Conservation (phyloP, 2,888 invertebrate genomes). For the Pristionchus mayeri region DNA sequence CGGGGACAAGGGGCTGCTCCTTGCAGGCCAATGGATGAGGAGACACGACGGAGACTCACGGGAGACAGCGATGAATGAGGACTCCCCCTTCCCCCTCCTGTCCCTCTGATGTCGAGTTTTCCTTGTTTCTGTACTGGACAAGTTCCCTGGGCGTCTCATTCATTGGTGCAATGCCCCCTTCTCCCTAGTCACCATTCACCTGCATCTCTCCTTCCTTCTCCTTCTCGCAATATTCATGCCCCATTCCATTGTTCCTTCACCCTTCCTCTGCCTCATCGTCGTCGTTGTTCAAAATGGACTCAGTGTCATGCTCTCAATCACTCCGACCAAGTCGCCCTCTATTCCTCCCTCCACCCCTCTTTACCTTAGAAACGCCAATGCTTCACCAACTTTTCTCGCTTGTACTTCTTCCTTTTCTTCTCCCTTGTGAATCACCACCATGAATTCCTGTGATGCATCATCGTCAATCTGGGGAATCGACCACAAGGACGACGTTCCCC, state of each 20-base stretch:
- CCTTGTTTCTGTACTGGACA: too few species aligned
- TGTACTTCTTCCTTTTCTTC: neutral
- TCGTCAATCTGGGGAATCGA: neutral
- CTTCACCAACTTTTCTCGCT: neutral
- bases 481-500: neutral
- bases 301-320: slow-evolving; percentile 41
- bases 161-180: too few species aligned
- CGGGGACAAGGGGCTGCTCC: neutral
- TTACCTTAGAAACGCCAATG: neutral
- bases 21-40: slow-evolving; percentile 37
- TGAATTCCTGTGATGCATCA: neutral
- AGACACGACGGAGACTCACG: neutral
- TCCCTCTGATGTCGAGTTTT: neutral
- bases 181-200: neutral
- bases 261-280: slow-evolving; percentile 37
- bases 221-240: neutral
- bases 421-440: neutral
- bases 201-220: neutral
- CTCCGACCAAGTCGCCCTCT: slow-evolving; percentile 19
- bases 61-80: slow-evolving; percentile 1
- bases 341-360: neutral
- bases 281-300: slow-evolving; percentile 12
- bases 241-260: slow-evolving; percentile 19
- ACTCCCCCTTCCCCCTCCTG: neutral
- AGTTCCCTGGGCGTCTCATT: too few species aligned